Base-by-base conservation (phyloP, 2,113 vertebrate genomes). In the Psilopsiagon aymara region DNA sequence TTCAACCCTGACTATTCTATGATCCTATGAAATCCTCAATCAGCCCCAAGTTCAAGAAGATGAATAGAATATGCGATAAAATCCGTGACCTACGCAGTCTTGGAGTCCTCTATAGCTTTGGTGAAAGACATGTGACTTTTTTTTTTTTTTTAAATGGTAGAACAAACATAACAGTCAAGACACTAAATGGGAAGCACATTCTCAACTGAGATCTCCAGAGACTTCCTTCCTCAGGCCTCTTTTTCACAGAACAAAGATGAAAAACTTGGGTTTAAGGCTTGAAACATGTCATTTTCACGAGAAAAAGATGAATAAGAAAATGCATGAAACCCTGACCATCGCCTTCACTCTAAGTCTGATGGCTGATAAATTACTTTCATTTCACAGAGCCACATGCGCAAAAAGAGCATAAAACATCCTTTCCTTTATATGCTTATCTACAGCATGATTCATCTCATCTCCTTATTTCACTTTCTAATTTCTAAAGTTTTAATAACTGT, bases 111-210 rank as follows among this genome's bases (percentile, higher is more conserved):
- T 35, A 76, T 35, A 76, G 4, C 7, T 86, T 46, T 1, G 1
- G 3, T 44, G 14, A 18, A 73, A 86, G 20, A 19, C 1, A 51
- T 0, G 3, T 2, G 39, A 62, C 39, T 1, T 46, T 4, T 35
- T 33, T 59, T 59, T 46, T 46, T 4, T 47, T 20, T 55, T 46
- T 44, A 14, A 2, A 20, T 33, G 13, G 21, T 7, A 39, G 60
- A 79, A 3, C 8, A 64, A 73, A 27, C 0, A 0, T 20, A 71
- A 13, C 3, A 31, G 17, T 25, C 13, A n/a, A 23, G 4, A 23
- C 46, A 43, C 29, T 57, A 29, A 46, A 8, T 7, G 2, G 10
- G 29, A 10, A 67, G 33, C 27, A 44, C 12, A 8, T 52, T 55
- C 68, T 13, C 35, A 35, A 11, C 1, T 2, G 44, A 9, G 2